Base-by-base conservation (phyloP, 2,113 vertebrate genomes). In the Pterocles burchelli region DNA sequence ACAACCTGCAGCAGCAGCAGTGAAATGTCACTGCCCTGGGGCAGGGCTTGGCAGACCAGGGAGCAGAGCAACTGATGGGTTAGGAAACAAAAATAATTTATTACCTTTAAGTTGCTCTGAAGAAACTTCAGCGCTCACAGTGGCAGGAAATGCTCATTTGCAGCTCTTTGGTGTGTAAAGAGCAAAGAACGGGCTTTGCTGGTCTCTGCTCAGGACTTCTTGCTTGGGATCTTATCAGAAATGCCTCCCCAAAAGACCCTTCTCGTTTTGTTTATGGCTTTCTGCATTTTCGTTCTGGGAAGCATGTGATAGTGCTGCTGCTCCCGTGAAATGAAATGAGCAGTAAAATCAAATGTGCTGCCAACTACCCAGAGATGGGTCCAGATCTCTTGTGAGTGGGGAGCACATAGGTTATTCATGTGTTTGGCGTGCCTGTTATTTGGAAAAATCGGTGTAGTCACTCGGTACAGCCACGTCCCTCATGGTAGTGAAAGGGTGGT, bases 301-400 rank as follows among this genome's bases (percentile, higher is more conserved):
- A 49, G 58, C 22, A 48, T 2, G 4, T 11, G 29, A 16, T 5
- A 55, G 8, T 48, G 34, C 43, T 88, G 59, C 43, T 3, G 5
- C 33, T 89, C 28, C 48, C 1, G 1, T 68, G 61, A 52, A 84
- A 87, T 31, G 16, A 12, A 70, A 88, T 7, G 19, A 90, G 34
- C 14, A 18, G 21, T 71, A 46, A 93, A 81, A 78, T 66, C 45
- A 75, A 66, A 51, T 0, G 0, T 73, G 31, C 57, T 83, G 70
- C 76, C 71, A 78, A 29, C 13, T 5, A 12, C 21, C 1, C 21
- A 28, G 73, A 45, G 36, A 29, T 12, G 7, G 26, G 38, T 46
- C 28, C 25, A 45, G 45, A 46, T n/a, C 17, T 13, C 33, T 34
- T 15, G 8, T 34, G 26, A 0, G 0, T 13, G 51, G 2, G 52